A percentile compares a stretch with the other conserved stretches of the same genome.
Evolutionary conservation across 2,888 invertebrate genomes (phyloP).

Genomic region (Keiferia lycopersicella): DNA sequence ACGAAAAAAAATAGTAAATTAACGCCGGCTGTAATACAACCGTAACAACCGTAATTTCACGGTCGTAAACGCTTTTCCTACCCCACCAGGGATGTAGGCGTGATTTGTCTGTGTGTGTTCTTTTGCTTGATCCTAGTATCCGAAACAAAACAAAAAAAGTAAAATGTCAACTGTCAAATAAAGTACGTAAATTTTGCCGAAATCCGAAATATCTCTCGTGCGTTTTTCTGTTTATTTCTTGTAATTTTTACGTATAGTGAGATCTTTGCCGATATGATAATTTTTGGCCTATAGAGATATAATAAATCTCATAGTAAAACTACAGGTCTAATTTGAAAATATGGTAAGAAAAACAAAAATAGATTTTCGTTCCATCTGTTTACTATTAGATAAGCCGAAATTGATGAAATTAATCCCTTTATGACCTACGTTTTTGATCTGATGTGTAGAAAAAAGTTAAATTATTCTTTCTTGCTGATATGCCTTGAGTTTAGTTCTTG

Average conservation of each 20-base stretch:
- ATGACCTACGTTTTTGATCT: neutral
- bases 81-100: no score
- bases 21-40: no score
- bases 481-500: neutral
- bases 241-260: neutral
- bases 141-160: neutral
- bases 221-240: slow-evolving; percentile 12
- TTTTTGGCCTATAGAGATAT: neutral
- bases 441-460: neutral
- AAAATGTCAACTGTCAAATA: neutral
- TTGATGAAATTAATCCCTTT: neutral
- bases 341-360: neutral
- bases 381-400: slow-evolving; percentile 11
- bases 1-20: no score
- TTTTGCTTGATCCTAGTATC: no score
- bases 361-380: neutral
- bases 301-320: neutral
- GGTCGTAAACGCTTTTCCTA: no score
- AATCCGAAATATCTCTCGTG: slow-evolving; percentile 30
- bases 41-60: no score
- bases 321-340: neutral
- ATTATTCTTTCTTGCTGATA: neutral
- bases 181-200: neutral
- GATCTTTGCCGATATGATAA: neutral
- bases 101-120: no score